Evolutionary conservation across 2,797 vertebrate genomes (phyloP), one percentile per base, ranked within the genome.

Genomic region (Triplophysa bombifrons): DNA sequence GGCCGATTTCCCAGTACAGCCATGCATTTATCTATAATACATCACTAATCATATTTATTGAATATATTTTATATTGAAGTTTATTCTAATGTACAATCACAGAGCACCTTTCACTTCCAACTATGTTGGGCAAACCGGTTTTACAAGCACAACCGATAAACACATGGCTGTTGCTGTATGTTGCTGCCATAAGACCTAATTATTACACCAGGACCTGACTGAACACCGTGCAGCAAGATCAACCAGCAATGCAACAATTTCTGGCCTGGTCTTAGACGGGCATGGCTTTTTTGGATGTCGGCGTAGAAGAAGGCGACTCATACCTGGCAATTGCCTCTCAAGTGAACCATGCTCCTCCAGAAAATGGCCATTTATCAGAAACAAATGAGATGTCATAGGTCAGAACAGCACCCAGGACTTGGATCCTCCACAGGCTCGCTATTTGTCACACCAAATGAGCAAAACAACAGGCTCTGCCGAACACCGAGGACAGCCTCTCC

Each of bases 371-470:
- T 70, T 75, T 86, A 92, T 88, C 91, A 90, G 84, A 88, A 82
- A 80, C 82, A 89, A 60, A 85, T 91, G 86, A 90, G 50, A 73
- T 89, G 89, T 90, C 86, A 83, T 50, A 88, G 82, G 86, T 86
- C 84, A 87, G 85, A 88, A 85, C 78, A 88, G 84, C 68, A 86
- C 84, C 80, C 86, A 84, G 84, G 79, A 76, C 88, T 88, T 88
- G 87, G 89, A 89, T 86, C 84, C 87, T 90, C 86, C 64, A 84
- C 82, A 82, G 84, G 87, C 63, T 46, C 12, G 19, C 72, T 85
- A 87, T 91, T 91, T 92, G 89, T 91, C 91, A 89, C 4, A 85
- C 76, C 82, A 87, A 91, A 90, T 79, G 87, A 87, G 86, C 78
- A 83, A 85, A 85, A 90, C 80, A 91, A 83, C 65, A 60, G 86